A percentile compares a stretch with the other conserved stretches of the same genome.
phyloP scores from a whole-genome alignment of 92 coral and sea anemone species.

The Palythoa heliodiscus region DNA sequence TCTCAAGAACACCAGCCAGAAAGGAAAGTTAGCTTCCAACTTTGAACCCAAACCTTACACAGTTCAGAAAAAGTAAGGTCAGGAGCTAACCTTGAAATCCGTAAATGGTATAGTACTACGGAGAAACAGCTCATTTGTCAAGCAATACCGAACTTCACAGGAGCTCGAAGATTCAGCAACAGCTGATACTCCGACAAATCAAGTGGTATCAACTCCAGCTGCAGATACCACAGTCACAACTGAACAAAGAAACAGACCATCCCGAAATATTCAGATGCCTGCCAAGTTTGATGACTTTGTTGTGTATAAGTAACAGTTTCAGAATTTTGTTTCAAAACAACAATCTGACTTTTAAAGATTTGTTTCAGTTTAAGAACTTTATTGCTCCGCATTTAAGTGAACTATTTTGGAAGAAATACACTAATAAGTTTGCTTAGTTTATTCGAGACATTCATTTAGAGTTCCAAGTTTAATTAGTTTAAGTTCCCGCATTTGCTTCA shows the following conservation, averaged over 20 bases:
- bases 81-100: conserved; percentile 43
- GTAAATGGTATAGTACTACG: conserved; percentile 35
- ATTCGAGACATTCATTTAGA: background rate
- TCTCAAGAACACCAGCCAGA: conserved; percentile 51
- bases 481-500: background rate
- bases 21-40: conserved; percentile 46
- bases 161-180: conserved; percentile 16
- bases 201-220: conserved; percentile 3
- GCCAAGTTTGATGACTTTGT: conserved; percentile 6
- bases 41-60: conserved; percentile 57
- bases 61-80: conserved; percentile 54
- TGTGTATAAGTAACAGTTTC: background rate
- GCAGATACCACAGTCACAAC: conserved; percentile 18
- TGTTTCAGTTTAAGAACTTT: background rate
- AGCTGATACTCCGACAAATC: background rate
- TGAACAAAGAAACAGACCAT: background rate
- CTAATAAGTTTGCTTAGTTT: background rate
- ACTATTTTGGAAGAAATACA: background rate
- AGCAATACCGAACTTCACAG: conserved; percentile 35
- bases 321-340: background rate
- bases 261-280: background rate
- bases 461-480: background rate
- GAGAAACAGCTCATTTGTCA: conserved; percentile 57
- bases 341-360: background rate
- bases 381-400: background rate